These are phyloP conservation scores for Drosophila lutescens DNA, from an alignment of 2,888 invertebrate species.

Conservation along the genomic window DNA sequence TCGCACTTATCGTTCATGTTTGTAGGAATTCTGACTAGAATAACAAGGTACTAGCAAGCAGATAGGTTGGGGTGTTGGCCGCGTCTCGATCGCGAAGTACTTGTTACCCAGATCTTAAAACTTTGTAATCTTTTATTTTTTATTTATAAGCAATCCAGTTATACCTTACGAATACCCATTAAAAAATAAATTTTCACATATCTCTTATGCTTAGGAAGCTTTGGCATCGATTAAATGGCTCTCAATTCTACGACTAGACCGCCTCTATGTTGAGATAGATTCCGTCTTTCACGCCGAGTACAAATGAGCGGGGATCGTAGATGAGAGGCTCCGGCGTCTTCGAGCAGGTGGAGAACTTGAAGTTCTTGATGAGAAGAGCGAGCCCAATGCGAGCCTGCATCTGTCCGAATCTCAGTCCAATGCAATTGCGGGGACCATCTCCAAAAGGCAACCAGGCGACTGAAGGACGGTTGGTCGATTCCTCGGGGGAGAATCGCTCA, in stretches of 20 bases:
- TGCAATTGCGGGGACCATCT: constrained; percentile 79
- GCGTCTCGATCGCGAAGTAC: background rate
- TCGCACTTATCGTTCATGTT: constrained; percentile 4
- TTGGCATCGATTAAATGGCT: constrained; percentile 4
- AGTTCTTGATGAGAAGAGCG: constrained; percentile 65
- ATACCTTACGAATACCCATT: background rate
- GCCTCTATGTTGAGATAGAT: constrained; percentile 34
- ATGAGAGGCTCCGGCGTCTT: constrained; percentile 25
- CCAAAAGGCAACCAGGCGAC: constrained; percentile 79
- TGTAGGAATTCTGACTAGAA: background rate
- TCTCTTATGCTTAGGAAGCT: background rate
- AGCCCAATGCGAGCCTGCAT: constrained; percentile 75
- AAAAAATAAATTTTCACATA: background rate
- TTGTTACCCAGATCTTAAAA: background rate
- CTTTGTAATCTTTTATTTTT: background rate
- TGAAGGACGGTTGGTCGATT: constrained; percentile 85
- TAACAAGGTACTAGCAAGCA: background rate
- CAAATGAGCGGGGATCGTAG: constrained; percentile 33
- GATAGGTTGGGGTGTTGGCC: background rate
- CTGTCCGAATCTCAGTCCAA: constrained; percentile 78
- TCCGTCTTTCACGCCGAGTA: constrained; percentile 19
- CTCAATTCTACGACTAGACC: background rate
- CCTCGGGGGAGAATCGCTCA: constrained; percentile 86
- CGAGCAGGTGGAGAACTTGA: constrained; percentile 59
- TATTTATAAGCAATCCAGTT: background rate